phyloP scores from a whole-genome alignment of 2,113 vertebrate genomes.

The Melospiza melodia region DNA sequence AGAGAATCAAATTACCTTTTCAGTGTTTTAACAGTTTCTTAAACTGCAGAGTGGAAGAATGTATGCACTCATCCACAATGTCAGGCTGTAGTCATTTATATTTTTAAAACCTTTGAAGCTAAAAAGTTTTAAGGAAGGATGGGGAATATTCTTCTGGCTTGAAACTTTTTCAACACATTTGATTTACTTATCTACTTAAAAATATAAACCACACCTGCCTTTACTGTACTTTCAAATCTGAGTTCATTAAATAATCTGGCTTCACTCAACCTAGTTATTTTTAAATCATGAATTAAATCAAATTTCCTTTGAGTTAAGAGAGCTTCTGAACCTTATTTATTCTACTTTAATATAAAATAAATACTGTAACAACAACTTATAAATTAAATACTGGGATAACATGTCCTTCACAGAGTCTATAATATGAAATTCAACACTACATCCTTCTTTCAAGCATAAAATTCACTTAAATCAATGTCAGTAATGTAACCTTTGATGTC shows the following conservation, averaged over 20 bases:
- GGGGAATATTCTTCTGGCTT: background rate
- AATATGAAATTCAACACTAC: background rate
- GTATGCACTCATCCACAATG: background rate
- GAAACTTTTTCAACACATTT: background rate
- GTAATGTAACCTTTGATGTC: background rate
- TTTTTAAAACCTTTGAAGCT: background rate
- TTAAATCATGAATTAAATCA: background rate
- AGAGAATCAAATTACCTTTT: background rate
- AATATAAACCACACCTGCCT: accelerated
- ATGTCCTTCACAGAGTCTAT: background rate
- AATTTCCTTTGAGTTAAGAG: background rate
- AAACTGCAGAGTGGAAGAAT: background rate
- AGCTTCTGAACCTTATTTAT: background rate
- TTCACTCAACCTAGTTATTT: background rate
- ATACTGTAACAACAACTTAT: background rate
- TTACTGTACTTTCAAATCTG: background rate
- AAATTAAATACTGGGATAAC: background rate
- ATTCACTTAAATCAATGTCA: background rate
- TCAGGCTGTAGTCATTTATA: background rate
- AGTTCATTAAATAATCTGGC: background rate
- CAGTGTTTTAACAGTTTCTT: background rate
- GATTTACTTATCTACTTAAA: background rate
- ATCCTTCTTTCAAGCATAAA: background rate
- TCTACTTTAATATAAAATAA: background rate
- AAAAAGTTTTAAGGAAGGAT: background rate